phyloP scores from a whole-genome alignment of 2,888 invertebrate genomes.

The Coenonympha arcania region DNA sequence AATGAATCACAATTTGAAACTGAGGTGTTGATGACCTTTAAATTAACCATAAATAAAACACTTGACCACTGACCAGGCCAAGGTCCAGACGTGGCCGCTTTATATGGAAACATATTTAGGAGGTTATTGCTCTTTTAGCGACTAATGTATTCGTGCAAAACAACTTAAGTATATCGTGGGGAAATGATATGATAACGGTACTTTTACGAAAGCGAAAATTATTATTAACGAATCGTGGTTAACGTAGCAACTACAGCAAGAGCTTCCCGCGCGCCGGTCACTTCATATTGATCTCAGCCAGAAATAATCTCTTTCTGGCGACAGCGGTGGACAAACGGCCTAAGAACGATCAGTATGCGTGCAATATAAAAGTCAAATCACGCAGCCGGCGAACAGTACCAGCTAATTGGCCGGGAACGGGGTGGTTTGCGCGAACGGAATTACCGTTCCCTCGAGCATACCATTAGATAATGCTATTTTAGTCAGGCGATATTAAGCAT shows the following conservation, averaged over 20 bases:
- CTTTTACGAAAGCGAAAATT: slow-evolving; percentile 5
- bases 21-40: not conserved
- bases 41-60: slow-evolving; percentile 5
- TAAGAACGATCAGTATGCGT: not conserved
- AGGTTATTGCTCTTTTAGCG: slow-evolving; percentile 43
- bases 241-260: no score
- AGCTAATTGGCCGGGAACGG: slow-evolving; percentile 18
- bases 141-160: slow-evolving; percentile 33
- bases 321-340: no score
- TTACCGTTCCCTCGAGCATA: slow-evolving; percentile 57
- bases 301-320: no score
- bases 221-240: not conserved
- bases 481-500: slow-evolving; percentile 57
- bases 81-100: slow-evolving; percentile 1
- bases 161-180: slow-evolving; percentile 21
- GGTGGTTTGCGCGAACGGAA: slow-evolving; percentile 12
- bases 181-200: not conserved
- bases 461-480: slow-evolving; percentile 65
- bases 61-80: not conserved
- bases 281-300: no score
- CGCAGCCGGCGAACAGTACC: slow-evolving; percentile 15
- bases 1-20: not conserved
- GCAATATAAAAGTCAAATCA: slow-evolving; percentile 12
- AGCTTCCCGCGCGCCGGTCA: no score
- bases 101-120: slow-evolving; percentile 29